These are phyloP conservation scores for Temnopleurus reevesii DNA, from an alignment of 53 echinoderm and acorn worm genomes.

Conservation along the genomic window DNA sequence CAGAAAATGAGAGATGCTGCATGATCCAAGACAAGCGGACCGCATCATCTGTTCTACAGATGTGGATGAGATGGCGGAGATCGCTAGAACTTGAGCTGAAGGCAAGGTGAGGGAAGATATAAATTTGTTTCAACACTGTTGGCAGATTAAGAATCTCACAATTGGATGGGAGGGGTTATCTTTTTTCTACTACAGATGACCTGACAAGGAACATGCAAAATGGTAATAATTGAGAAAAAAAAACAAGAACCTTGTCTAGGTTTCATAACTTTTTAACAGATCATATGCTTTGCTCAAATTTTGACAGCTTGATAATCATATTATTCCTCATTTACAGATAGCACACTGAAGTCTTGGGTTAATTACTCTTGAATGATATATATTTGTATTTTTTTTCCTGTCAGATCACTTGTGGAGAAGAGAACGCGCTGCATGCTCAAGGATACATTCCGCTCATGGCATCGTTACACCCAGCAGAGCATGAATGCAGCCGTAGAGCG, in stretches of 20 bases:
- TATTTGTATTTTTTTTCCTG: background rate
- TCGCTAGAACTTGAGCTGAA: slow-evolving; percentile 20
- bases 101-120: slow-evolving; percentile 12
- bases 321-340: too few species aligned
- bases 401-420: slow-evolving; percentile 1
- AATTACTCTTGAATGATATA: too few species aligned
- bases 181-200: too few species aligned
- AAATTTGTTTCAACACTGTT: background rate
- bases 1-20: slow-evolving; percentile 3
- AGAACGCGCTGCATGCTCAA: background rate
- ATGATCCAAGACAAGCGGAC: background rate
- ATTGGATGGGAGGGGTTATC: too few species aligned
- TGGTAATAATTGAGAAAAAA: too few species aligned
- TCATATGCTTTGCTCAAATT: too few species aligned
- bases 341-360: too few species aligned
- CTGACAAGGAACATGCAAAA: too few species aligned
- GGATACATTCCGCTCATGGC: slow-evolving; percentile 11
- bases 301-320: too few species aligned
- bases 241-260: too few species aligned
- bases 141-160: too few species aligned
- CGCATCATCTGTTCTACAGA: background rate
- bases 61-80: slow-evolving; percentile 28
- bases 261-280: too few species aligned
- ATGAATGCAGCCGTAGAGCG: background rate
- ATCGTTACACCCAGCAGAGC: slow-evolving; percentile 3